phyloP scores from a whole-genome alignment of 2,113 vertebrate genomes.

The Neogale vison region DNA sequence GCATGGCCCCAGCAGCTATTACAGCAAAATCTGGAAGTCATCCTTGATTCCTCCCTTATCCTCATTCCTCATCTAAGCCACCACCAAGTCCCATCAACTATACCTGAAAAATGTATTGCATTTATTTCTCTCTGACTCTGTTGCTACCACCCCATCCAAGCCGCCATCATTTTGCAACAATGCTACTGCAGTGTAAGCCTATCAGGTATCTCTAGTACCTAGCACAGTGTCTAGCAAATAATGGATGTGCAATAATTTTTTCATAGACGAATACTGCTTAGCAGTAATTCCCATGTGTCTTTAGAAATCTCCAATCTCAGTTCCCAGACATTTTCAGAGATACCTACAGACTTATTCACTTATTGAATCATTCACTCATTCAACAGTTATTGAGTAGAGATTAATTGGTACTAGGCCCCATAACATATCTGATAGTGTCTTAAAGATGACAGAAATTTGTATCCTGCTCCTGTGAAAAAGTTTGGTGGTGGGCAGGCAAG shows the following conservation, averaged over 20 bases:
- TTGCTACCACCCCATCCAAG: background rate
- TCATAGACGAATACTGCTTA: background rate
- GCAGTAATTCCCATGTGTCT: background rate
- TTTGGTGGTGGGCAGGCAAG: background rate
- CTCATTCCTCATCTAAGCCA: background rate
- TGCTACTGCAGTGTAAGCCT: background rate
- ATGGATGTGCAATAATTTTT: background rate
- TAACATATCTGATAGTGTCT: background rate
- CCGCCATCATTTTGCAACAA: background rate
- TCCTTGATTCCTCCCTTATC: background rate
- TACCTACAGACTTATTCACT: background rate
- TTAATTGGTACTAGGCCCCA: background rate
- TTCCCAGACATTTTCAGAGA: background rate
- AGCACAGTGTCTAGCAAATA: background rate
- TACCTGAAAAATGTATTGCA: background rate
- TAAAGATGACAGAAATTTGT: background rate
- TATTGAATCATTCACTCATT: background rate
- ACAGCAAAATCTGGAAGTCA: constrained; percentile 15
- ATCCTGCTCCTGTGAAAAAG: background rate
- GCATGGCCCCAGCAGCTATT: background rate
- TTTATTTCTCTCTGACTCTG: constrained; percentile 20
- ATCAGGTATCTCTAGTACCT: background rate
- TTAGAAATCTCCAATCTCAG: background rate
- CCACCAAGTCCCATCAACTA: background rate
- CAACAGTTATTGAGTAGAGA: background rate